Percentiles rank a stretch among this genome's conserved stretches.
phyloP scores from a whole-genome alignment of 2,113 vertebrate species.

The Myrmecobius fasciatus region DNA sequence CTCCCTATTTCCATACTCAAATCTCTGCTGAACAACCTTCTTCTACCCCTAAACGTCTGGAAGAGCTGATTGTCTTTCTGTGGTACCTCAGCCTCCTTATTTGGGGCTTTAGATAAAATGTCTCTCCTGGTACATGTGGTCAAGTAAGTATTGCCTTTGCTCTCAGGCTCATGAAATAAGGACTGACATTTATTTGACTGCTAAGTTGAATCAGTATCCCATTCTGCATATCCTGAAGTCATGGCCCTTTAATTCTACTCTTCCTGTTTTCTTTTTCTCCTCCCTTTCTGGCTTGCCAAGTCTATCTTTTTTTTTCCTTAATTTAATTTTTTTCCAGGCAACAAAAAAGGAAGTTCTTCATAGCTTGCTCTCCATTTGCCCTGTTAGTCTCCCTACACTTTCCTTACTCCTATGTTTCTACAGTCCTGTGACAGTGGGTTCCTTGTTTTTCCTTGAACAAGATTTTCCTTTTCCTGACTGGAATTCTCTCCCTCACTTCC shows the following conservation, averaged over 20 bases:
- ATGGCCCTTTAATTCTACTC: background rate
- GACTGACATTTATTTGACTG: background rate
- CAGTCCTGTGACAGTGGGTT: background rate
- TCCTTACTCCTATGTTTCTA: background rate
- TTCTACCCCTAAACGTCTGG: background rate
- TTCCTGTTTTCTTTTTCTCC: background rate
- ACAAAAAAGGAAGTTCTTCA: background rate
- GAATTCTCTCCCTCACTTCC: background rate
- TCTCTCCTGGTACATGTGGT: background rate
- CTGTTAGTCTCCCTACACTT: background rate
- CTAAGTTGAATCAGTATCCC: background rate
- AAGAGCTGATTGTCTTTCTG: background rate
- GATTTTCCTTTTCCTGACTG: background rate
- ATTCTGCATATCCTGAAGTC: background rate
- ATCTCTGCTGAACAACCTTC: background rate
- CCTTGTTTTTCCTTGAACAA: background rate
- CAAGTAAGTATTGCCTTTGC: background rate
- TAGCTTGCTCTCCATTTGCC: background rate
- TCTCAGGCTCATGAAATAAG: background rate
- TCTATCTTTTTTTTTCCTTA: background rate
- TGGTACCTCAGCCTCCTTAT: background rate
- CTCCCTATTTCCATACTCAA: background rate
- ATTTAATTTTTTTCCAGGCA: background rate
- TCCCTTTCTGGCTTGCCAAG: background rate
- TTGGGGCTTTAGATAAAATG: background rate